These are phyloP conservation scores for Sphenopsis melanotis DNA, from an alignment of 2,797 vertebrate species.

Conservation along the genomic window DNA sequence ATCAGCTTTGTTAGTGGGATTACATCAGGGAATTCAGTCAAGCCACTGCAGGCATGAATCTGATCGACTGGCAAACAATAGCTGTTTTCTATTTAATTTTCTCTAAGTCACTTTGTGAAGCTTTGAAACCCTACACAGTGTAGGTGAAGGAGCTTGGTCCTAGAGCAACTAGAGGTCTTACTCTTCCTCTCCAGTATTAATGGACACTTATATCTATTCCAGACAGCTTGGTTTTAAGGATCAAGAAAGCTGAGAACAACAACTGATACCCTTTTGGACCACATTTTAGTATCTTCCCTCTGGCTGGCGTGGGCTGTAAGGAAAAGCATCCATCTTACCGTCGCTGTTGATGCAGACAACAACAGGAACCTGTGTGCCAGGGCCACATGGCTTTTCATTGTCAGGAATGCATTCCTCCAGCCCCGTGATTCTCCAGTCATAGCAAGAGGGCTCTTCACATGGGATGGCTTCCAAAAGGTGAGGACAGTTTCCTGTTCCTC, in stretches of 20 bases:
- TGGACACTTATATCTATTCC: not conserved
- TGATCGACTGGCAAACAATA: not conserved
- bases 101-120: not conserved
- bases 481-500: conserved; percentile 86
- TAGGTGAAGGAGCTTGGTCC: not conserved
- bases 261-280: not conserved
- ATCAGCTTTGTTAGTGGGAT: conserved; percentile 33
- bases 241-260: not conserved
- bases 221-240: not conserved
- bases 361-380: conserved; percentile 81
- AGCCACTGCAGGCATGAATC: not conserved
- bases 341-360: conserved; percentile 86
- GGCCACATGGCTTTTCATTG: conserved; percentile 82
- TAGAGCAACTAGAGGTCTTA: not conserved
- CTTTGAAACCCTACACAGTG: not conserved
- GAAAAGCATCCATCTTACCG: conserved; percentile 77
- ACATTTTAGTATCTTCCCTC: not conserved
- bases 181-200: not conserved
- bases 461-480: conserved; percentile 93
- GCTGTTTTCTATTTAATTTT: not conserved
- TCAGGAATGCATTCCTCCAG: conserved; percentile 86
- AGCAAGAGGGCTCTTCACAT: conserved; percentile 92
- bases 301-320: too few species aligned
- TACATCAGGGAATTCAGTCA: conserved; percentile 41
- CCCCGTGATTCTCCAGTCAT: conserved; percentile 81